Conservation (phyloP, 2,113 vertebrate genomes). For the Calyptommatus sinebrachiatus region DNA sequence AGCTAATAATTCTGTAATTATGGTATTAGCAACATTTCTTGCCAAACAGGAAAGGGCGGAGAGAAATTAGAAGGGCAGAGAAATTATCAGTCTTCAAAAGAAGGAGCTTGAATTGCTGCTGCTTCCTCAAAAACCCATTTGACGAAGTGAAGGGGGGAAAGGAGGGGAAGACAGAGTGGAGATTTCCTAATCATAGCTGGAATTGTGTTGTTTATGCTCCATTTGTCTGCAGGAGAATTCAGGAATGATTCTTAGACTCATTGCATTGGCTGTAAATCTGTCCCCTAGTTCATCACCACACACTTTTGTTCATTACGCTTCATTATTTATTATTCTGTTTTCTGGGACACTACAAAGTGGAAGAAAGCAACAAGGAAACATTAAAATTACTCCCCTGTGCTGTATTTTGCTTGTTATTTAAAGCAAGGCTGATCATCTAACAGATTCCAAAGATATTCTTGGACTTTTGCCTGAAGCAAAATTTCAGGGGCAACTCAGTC, state of each 20-base stretch:
- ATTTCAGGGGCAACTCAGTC: too few relatives aligned
- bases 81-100: slow-evolving; percentile 5
- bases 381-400: not conserved
- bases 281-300: not conserved
- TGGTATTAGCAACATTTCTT: slow-evolving; percentile 35
- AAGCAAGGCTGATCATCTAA: not conserved
- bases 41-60: not conserved
- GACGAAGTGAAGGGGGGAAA: slow-evolving; percentile 31
- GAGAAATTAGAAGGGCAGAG: slow-evolving; percentile 39
- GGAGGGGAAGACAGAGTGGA: slow-evolving; percentile 6
- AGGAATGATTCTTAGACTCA: not conserved
- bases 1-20: slow-evolving; percentile 48
- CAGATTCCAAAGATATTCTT: not conserved
- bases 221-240: slow-evolving; percentile 38
- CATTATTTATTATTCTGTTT: slow-evolving; percentile 20
- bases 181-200: slow-evolving; percentile 39
- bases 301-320: not conserved
- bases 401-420: slow-evolving; percentile 28
- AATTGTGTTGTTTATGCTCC: slow-evolving; percentile 22
- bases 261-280: slow-evolving; percentile 16
- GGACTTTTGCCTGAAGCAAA: too few relatives aligned
- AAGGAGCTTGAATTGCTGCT: slow-evolving; percentile 30
- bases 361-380: not conserved
- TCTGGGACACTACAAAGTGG: not conserved
- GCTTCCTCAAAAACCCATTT: slow-evolving; percentile 43